Evolutionary conservation across 2,113 vertebrate genomes (phyloP).

Genomic region (Riparia riparia): DNA sequence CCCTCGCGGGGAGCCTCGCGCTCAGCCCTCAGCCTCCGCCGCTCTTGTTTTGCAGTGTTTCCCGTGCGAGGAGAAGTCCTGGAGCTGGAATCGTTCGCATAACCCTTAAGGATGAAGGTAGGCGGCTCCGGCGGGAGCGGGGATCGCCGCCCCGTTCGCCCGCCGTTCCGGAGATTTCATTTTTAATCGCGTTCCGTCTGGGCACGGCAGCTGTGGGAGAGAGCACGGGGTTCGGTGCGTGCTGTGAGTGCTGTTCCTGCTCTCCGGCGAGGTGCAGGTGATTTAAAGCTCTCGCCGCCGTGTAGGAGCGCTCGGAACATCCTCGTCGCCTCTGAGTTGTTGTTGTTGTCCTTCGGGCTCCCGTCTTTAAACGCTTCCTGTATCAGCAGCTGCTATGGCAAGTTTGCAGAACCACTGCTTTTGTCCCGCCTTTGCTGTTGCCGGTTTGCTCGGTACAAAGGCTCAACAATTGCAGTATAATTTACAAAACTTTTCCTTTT

Average conservation of each 20-base stretch:
- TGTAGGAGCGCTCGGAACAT: slow-evolving; percentile 18
- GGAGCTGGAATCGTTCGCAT: slow-evolving; percentile 93
- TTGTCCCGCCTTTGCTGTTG: slow-evolving; percentile 59
- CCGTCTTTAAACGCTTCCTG: slow-evolving; percentile 74
- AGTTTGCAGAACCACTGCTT: slow-evolving; percentile 72
- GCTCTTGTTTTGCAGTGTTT: slow-evolving; percentile 49
- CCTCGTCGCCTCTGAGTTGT: slow-evolving; percentile 22
- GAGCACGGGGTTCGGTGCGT: background rate
- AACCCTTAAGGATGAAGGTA: slow-evolving; percentile 94
- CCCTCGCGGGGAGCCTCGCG: background rate
- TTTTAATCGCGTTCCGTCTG: background rate
- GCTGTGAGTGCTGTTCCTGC: background rate
- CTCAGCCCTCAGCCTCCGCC: background rate
- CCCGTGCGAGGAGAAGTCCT: slow-evolving; percentile 64
- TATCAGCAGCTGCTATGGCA: slow-evolving; percentile 72
- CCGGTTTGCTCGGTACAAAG: background rate
- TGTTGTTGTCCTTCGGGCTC: slow-evolving; percentile 57
- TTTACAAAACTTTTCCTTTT: background rate
- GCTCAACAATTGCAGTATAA: background rate
- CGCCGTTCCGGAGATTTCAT: background rate
- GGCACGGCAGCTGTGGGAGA: background rate
- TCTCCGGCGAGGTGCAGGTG: background rate
- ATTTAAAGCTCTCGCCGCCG: background rate
- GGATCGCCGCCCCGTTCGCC: background rate
- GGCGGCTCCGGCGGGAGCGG: slow-evolving; percentile 52